These are phyloP conservation scores for Sesamia nonagrioides DNA, from an alignment of 1,140 invertebrate genomes.

Conservation along the genomic window DNA sequence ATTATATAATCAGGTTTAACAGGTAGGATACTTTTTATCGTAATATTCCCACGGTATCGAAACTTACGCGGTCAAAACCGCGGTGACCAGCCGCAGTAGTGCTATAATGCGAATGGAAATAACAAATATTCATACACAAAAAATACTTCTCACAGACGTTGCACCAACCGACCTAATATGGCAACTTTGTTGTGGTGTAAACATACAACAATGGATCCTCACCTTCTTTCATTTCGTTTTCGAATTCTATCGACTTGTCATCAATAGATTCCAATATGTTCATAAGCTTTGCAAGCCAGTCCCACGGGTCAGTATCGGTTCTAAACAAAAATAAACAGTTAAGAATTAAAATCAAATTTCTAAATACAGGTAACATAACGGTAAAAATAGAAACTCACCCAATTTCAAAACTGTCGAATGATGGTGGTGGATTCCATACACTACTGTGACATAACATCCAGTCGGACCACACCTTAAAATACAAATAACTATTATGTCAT, in stretches of 20 bases:
- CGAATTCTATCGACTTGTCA: constrained; percentile 86
- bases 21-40: too few relatives aligned
- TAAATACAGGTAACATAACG: not conserved
- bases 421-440: constrained; percentile 95
- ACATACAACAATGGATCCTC: constrained; percentile 46
- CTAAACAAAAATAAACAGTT: constrained; percentile 86
- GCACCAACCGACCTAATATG: not conserved
- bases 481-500: constrained; percentile 43
- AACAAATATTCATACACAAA: constrained; percentile 3
- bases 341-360: constrained; percentile 18
- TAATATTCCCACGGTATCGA: too few relatives aligned
- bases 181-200: constrained; percentile 8
- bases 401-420: constrained; percentile 92
- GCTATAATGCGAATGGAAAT: not conserved
- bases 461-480: constrained; percentile 93
- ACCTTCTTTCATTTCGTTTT: constrained; percentile 84
- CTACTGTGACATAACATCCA: constrained; percentile 95
- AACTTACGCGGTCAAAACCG: too few relatives aligned
- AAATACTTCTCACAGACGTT: not conserved
- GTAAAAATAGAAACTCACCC: constrained; percentile 89
- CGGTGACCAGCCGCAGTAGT: not conserved
- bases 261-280: constrained; percentile 91
- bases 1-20: too few relatives aligned
- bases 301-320: constrained; percentile 93
- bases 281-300: constrained; percentile 92